These are phyloP conservation scores for Acrocera orbiculus DNA, from an alignment of 2,888 invertebrate species.

Conservation along the genomic window DNA sequence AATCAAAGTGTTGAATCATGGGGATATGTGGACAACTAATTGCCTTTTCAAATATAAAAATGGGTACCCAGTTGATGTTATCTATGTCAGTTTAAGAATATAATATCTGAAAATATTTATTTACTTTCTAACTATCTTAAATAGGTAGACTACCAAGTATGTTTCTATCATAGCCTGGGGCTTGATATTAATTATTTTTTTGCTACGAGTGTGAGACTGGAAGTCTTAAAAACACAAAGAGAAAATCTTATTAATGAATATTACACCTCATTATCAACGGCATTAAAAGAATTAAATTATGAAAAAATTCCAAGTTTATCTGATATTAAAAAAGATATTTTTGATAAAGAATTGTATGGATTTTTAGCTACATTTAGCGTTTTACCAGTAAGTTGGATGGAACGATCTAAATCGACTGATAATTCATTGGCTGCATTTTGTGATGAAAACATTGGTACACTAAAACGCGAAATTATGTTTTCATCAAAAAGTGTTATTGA, in stretches of 20 bases:
- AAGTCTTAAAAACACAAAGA: slow-evolving; percentile 9
- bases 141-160: slow-evolving; percentile 14
- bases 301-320: slow-evolving; percentile 11
- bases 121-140: neutral
- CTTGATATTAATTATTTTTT: slow-evolving; percentile 14
- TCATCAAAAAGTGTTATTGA: slow-evolving; percentile 24
- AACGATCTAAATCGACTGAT: slow-evolving; percentile 10
- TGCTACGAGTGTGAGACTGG: slow-evolving; percentile 11
- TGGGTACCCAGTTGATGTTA: slow-evolving; percentile 29
- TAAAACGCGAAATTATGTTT: slow-evolving; percentile 25
- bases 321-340: slow-evolving; percentile 11
- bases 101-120: neutral
- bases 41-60: slow-evolving; percentile 32
- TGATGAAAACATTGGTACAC: slow-evolving; percentile 12
- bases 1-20: slow-evolving; percentile 35
- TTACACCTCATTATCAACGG: slow-evolving; percentile 7
- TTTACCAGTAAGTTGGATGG: slow-evolving; percentile 13
- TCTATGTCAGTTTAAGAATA: slow-evolving; percentile 24
- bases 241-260: slow-evolving; percentile 9
- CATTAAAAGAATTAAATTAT: slow-evolving; percentile 15
- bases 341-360: slow-evolving; percentile 13
- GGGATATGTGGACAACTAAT: slow-evolving; percentile 36
- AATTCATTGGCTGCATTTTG: slow-evolving; percentile 11
- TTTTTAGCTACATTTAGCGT: slow-evolving; percentile 12
- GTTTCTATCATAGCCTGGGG: slow-evolving; percentile 12